phyloP scores from a whole-genome alignment of 2,888 invertebrate species.

The Hedychridium roseum region DNA sequence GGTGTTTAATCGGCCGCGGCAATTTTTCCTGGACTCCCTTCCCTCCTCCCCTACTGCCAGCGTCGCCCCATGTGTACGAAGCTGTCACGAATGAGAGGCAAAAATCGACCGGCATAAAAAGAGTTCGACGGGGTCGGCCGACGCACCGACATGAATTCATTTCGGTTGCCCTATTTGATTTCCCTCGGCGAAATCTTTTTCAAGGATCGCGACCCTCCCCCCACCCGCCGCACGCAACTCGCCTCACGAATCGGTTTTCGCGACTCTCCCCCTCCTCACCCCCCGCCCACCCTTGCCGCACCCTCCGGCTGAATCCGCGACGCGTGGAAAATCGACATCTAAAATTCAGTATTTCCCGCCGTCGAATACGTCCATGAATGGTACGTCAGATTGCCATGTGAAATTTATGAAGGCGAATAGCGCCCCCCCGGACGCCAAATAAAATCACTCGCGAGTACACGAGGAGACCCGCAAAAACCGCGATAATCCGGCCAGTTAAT shows the following conservation, averaged over 20 bases:
- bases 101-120: neutral
- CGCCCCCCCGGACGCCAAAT: too few species aligned
- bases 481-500: too few species aligned
- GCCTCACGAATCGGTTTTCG: constrained; percentile 23
- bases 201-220: constrained; percentile 18
- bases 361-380: constrained; percentile 4
- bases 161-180: constrained; percentile 26
- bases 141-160: constrained; percentile 14
- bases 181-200: constrained; percentile 27
- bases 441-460: too few species aligned
- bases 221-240: constrained; percentile 17
- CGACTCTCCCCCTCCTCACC: too few species aligned
- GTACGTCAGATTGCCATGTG: neutral
- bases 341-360: constrained; percentile 22
- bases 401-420: too few species aligned
- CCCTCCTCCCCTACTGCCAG: neutral
- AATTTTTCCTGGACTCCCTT: constrained; percentile 1
- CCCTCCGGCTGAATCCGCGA: constrained; percentile 13
- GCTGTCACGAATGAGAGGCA: too few species aligned
- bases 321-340: constrained; percentile 25
- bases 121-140: neutral
- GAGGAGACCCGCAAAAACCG: too few species aligned
- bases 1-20: neutral
- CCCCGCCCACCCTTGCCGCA: too few species aligned
- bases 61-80: too few species aligned